A percentile compares a stretch with the other conserved stretches of the same genome.
These are phyloP conservation scores for Kudoa iwatai DNA, from an alignment of 30 jellyfish, hydroid and myxozoan genomes.

Conservation along the genomic window DNA sequence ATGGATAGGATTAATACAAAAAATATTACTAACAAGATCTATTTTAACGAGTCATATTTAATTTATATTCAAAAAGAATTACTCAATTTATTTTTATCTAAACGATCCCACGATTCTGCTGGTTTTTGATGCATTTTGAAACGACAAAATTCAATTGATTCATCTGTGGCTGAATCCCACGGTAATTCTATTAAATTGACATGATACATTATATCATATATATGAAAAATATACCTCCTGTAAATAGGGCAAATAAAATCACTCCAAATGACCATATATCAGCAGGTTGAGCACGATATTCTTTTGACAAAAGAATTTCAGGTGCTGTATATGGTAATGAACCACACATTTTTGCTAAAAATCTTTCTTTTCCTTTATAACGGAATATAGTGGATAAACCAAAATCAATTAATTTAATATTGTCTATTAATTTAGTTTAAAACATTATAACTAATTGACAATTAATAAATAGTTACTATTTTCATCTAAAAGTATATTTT, in stretches of 20 bases:
- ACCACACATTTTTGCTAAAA: conserved; percentile 62
- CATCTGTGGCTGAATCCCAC: conserved; percentile 61
- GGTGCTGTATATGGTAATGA: conserved; percentile 96
- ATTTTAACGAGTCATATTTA: too few species aligned
- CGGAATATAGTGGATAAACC: conserved; percentile 69
- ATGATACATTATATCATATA: background rate
- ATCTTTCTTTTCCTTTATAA: conserved; percentile 25
- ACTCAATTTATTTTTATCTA: too few species aligned
- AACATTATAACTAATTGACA: background rate
- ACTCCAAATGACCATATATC: conserved; percentile 88
- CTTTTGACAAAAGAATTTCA: conserved; percentile 26
- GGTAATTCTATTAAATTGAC: conserved; percentile 18
- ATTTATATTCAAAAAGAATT: too few species aligned
- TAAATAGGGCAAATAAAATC: conserved; percentile 46
- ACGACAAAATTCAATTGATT: conserved; percentile 26
- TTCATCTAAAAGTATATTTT: conserved; percentile 32
- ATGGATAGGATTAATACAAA: too few species aligned
- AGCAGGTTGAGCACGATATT: conserved; percentile 62
- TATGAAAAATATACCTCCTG: conserved; percentile 24
- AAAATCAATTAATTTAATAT: conserved; percentile 44
- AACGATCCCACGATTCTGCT: too few species aligned
- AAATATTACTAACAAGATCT: too few species aligned
- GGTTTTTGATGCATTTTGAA: too few species aligned
- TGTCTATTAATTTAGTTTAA: conserved; percentile 6
- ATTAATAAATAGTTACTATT: conserved; percentile 4